phyloP scores from a whole-genome alignment of 35 echinoderm and acorn worm species.

The Ophioderma brevispina region DNA sequence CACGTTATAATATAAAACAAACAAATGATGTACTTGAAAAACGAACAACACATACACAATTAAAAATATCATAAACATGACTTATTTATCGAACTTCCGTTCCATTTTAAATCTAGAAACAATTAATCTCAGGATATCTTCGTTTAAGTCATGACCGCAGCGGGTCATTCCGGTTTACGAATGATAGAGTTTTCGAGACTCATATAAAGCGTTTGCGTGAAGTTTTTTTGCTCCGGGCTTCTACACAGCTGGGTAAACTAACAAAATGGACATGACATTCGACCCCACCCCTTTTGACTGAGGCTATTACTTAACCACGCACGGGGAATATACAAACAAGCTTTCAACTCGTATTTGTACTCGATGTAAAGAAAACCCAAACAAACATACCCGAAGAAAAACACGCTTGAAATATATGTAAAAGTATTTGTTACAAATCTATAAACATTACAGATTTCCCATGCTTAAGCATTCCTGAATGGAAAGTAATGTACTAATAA shows the following conservation, averaged over 20 bases:
- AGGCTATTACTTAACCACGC: background rate
- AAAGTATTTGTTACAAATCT: background rate
- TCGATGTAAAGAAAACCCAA: background rate
- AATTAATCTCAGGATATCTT: background rate
- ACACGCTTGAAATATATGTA: background rate
- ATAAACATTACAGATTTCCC: constrained; percentile 1
- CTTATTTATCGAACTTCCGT: background rate
- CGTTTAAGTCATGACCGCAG: background rate
- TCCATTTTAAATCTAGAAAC: background rate
- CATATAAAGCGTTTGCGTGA: background rate
- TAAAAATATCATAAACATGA: background rate
- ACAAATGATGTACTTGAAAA: background rate
- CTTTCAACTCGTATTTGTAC: background rate
- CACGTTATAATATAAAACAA: background rate
- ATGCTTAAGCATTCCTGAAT: background rate
- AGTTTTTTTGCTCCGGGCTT: background rate
- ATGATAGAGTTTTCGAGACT: background rate
- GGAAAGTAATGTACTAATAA: background rate
- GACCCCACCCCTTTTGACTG: background rate
- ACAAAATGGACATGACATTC: background rate
- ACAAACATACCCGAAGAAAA: background rate
- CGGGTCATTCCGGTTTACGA: background rate
- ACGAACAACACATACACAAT: background rate
- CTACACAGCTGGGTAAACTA: background rate
- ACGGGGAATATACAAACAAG: background rate